Percentiles rank a stretch among this genome's conserved stretches.
phyloP scores from a whole-genome alignment of 2,888 invertebrate genomes.

The Agrypnus murinus region DNA sequence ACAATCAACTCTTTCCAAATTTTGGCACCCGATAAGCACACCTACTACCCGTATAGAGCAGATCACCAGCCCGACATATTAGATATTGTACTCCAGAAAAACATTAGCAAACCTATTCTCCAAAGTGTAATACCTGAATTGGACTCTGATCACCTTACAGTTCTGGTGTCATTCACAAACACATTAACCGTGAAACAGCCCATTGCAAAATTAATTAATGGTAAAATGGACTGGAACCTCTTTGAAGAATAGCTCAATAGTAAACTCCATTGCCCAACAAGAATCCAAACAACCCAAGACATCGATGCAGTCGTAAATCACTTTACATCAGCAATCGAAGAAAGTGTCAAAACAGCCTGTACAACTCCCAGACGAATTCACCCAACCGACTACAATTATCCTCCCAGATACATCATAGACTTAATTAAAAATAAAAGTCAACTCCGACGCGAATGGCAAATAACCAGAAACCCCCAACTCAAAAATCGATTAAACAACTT shows the following conservation, averaged over 20 bases:
- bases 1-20: slow-evolving; percentile 1
- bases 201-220: slow-evolving; percentile 8
- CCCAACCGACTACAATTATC: slow-evolving; percentile 6
- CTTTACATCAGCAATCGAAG: slow-evolving; percentile 25
- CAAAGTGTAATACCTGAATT: slow-evolving; percentile 1
- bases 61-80: slow-evolving; percentile 15
- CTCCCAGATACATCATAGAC: slow-evolving; percentile 1
- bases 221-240: neutral
- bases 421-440: slow-evolving; percentile 12
- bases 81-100: neutral
- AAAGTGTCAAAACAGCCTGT: slow-evolving; percentile 14
- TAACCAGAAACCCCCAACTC: too few relatives aligned
- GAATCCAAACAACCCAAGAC: slow-evolving; percentile 18
- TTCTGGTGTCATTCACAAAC: neutral
- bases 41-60: neutral
- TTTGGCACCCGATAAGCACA: neutral
- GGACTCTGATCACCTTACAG: slow-evolving; percentile 5
- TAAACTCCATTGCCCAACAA: too few relatives aligned
- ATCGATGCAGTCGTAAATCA: slow-evolving; percentile 26
- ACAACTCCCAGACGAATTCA: slow-evolving; percentile 1
- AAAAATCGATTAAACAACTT: slow-evolving; percentile 9
- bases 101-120: neutral
- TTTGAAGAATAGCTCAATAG: neutral
- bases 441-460: too few relatives aligned
- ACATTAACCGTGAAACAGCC: too few relatives aligned